These are phyloP conservation scores for Xerus rutilus DNA, from an alignment of 2,797 vertebrate species.

Conservation along the genomic window DNA sequence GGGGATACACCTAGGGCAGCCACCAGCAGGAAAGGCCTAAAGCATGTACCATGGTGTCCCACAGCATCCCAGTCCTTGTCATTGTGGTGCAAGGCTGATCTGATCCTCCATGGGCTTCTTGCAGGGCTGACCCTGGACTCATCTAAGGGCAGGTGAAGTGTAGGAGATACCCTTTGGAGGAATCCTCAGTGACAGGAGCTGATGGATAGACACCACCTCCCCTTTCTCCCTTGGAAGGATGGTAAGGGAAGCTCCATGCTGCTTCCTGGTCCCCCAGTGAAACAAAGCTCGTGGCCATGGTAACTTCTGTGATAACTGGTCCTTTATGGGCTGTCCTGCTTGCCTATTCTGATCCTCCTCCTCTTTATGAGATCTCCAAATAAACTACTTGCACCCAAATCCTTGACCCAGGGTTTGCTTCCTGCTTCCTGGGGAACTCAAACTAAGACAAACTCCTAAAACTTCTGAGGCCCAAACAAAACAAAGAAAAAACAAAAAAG, in stretches of 20 bases:
- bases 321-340: background rate
- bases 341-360: background rate
- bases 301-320: background rate
- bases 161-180: background rate
- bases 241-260: too few species aligned
- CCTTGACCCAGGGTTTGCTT: background rate
- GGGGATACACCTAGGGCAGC: background rate
- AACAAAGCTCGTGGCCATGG: background rate
- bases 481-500: too few species aligned
- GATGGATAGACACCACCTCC: rapidly evolving
- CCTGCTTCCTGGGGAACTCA: background rate
- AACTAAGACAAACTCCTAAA: background rate
- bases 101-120: too few species aligned
- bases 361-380: background rate
- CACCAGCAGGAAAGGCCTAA: background rate
- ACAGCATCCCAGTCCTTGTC: background rate
- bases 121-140: background rate
- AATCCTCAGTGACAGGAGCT: background rate
- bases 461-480: background rate
- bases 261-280: background rate
- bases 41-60: background rate
- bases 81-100: background rate
- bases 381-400: background rate
- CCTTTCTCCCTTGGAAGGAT: too few species aligned
- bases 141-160: background rate